Percentiles rank a stretch among this genome's conserved stretches.
Conservation (phyloP, 2,797 vertebrate species). For the Graptemys geographica region DNA sequence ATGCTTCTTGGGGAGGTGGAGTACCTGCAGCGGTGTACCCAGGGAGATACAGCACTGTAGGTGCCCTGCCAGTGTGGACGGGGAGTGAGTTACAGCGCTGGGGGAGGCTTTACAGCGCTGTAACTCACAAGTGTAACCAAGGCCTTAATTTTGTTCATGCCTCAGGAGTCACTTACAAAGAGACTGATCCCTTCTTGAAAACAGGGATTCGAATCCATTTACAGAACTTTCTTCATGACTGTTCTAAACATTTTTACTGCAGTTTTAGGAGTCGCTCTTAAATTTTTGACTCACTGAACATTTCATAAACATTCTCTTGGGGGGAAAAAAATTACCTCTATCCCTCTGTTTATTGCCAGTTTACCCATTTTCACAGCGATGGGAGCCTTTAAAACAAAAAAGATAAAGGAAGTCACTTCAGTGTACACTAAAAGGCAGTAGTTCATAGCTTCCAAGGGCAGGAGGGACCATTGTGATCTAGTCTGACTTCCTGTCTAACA, state of each 20-base stretch:
- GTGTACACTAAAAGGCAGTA: not conserved
- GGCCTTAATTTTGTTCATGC: not conserved
- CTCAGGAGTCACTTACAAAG: not conserved
- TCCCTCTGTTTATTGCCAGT: slow-evolving; percentile 90
- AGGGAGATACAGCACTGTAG: no score
- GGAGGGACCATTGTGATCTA: not conserved
- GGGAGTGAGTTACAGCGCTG: no score
- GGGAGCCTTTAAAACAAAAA: slow-evolving; percentile 86
- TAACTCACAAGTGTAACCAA: no score
- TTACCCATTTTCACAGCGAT: slow-evolving; percentile 94
- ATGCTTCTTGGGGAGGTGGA: no score
- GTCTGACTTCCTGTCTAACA: not conserved
- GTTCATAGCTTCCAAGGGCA: not conserved
- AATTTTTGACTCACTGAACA: not conserved
- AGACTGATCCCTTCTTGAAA: not conserved
- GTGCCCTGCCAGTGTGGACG: no score
- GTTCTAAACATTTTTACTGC: not conserved
- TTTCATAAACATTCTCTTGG: not conserved
- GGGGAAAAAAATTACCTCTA: slow-evolving; percentile 82
- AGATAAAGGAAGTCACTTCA: not conserved
- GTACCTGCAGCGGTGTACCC: no score
- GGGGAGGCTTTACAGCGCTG: no score
- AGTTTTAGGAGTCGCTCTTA: not conserved
- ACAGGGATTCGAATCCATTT: not conserved
- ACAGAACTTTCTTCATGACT: not conserved